phyloP scores from a whole-genome alignment of 2,888 invertebrate species.

The Andrena camellia region DNA sequence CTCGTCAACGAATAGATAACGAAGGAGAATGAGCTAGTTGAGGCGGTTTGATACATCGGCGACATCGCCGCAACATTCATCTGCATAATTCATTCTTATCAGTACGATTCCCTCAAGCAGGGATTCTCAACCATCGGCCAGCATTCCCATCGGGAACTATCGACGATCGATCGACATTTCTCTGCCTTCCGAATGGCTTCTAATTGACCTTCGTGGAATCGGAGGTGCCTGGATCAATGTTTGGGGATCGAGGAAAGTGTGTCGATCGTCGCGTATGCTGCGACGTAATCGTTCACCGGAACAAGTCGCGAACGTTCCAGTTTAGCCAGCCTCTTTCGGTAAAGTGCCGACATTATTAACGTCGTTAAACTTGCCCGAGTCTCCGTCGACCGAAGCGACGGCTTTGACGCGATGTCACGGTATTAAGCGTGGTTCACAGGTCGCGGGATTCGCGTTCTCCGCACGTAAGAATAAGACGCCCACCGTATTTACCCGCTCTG shows the following conservation, averaged over 20 bases:
- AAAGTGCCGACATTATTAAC: constrained; percentile 51
- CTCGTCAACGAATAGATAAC: constrained; percentile 84
- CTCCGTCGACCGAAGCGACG: constrained; percentile 45
- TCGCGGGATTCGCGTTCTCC: constrained; percentile 75
- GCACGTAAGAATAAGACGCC: constrained; percentile 76
- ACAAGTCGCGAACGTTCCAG: constrained; percentile 20
- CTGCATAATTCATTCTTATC: constrained; percentile 84
- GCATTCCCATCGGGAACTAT: not conserved
- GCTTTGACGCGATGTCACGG: constrained; percentile 65
- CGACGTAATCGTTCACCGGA: constrained; percentile 10
- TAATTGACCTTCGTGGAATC: not conserved
- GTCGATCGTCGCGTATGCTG: not conserved
- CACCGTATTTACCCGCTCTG: constrained; percentile 80
- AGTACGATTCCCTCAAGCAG: constrained; percentile 81
- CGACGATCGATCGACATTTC: not conserved
- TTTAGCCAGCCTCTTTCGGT: constrained; percentile 40
- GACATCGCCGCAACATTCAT: constrained; percentile 84
- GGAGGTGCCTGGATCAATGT: not conserved
- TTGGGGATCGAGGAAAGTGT: not conserved
- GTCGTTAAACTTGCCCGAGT: constrained; percentile 39
- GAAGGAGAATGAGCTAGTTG: constrained; percentile 84
- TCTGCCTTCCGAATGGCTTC: not conserved
- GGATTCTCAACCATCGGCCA: constrained; percentile 75
- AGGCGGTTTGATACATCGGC: constrained; percentile 83
- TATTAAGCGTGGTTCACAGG: constrained; percentile 69